A percentile compares a stretch with the other conserved stretches of the same genome.
These are phyloP conservation scores for Hymenochirus boettgeri DNA, from an alignment of 2,113 vertebrate genomes.

Conservation along the genomic window DNA sequence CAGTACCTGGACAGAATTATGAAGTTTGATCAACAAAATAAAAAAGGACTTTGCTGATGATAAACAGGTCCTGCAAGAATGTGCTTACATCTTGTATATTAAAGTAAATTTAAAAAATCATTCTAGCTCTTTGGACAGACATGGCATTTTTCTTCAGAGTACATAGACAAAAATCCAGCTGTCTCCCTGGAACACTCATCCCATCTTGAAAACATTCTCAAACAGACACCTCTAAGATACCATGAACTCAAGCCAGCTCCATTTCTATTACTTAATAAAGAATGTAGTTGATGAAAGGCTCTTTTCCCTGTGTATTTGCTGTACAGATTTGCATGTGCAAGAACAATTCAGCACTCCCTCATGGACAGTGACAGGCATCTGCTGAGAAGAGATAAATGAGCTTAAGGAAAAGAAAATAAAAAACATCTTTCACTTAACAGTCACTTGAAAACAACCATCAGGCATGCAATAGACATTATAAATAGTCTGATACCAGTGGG, in stretches of 20 bases:
- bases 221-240: constrained; percentile 36
- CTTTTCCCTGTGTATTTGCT: constrained; percentile 44
- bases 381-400: constrained; percentile 54
- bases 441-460: constrained; percentile 45
- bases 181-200: neutral
- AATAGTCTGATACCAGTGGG: neutral
- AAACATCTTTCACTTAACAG: constrained; percentile 46
- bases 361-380: constrained; percentile 46
- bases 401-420: constrained; percentile 48
- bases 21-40: no score
- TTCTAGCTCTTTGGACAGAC: neutral
- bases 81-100: no score
- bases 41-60: no score
- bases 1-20: no score
- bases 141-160: neutral
- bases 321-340: constrained; percentile 50
- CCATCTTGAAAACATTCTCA: constrained; percentile 17
- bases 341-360: constrained; percentile 45
- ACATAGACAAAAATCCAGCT: neutral
- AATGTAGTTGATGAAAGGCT: constrained; percentile 42
- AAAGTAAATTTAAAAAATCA: no score
- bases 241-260: constrained; percentile 16
- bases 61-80: no score
- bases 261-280: constrained; percentile 36
- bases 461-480: constrained; percentile 53